phyloP scores from a whole-genome alignment of 92 coral and sea anemone species.

The Bergia puertoricense region DNA sequence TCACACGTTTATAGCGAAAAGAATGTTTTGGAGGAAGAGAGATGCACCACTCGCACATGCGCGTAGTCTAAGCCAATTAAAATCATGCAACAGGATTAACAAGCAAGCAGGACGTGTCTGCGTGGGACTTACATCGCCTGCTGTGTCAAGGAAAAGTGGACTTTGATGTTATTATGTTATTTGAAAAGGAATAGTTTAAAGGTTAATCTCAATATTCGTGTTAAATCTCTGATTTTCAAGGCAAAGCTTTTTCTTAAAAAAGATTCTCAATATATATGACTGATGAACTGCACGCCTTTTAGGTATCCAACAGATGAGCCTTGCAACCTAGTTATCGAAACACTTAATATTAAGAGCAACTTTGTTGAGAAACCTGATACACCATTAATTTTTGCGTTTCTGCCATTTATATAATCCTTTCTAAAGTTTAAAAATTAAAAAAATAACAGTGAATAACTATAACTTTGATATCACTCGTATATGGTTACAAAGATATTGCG shows the following conservation, averaged over 20 bases:
- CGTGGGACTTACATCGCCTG: neutral
- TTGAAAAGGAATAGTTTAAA: no score
- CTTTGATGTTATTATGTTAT: neutral
- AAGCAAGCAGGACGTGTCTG: neutral
- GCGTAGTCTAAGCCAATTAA: neutral
- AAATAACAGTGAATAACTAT: no score
- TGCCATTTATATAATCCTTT: no score
- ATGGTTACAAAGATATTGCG: neutral
- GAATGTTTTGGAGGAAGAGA: neutral
- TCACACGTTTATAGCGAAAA: neutral
- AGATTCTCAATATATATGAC: neutral
- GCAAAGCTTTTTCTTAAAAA: neutral
- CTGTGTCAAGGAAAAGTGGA: neutral
- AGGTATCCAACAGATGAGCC: no score
- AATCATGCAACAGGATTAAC: no score
- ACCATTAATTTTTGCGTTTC: no score
- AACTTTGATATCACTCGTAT: no score
- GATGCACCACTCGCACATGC: neutral
- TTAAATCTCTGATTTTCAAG: neutral
- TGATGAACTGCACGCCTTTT: no score
- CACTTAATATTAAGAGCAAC: no score
- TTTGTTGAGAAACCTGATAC: no score
- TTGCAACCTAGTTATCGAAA: no score
- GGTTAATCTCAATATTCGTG: neutral
- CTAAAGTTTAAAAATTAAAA: no score